Percentiles rank a stretch among this genome's conserved stretches.
phyloP scores from a whole-genome alignment of 2,113 vertebrate species.

The Fulmarus glacialis region DNA sequence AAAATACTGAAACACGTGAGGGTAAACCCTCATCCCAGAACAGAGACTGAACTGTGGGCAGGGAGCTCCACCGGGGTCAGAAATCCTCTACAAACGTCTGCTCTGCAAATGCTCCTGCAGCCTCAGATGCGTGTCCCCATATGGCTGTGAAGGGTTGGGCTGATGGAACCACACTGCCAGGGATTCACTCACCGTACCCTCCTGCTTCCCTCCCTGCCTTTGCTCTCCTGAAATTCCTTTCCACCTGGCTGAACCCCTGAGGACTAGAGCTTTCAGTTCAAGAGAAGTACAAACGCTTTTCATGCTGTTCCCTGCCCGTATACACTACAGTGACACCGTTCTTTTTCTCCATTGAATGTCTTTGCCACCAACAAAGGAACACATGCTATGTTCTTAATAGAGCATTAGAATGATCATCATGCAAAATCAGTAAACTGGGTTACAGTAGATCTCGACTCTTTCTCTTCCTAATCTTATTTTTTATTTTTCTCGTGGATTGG shows the following conservation, averaged over 20 bases:
- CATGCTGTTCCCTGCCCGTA: background rate
- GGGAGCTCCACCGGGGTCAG: background rate
- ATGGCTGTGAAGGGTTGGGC: background rate
- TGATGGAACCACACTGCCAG: background rate
- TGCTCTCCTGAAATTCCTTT: background rate
- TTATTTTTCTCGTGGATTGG: background rate
- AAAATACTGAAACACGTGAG: background rate
- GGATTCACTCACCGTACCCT: background rate
- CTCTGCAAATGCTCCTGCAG: conserved; percentile 23
- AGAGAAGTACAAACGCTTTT: background rate
- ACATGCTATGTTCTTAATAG: background rate
- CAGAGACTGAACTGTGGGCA: conserved; percentile 12
- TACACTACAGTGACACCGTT: background rate
- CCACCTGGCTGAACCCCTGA: background rate
- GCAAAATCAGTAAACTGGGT: background rate
- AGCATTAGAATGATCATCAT: background rate
- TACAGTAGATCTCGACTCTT: background rate
- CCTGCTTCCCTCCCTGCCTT: background rate
- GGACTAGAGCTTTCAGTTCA: background rate
- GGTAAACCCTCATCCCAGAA: background rate
- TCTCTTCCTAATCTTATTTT: background rate
- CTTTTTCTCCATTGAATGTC: background rate
- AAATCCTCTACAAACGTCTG: conserved; percentile 42
- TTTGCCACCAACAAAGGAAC: background rate
- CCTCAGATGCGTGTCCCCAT: background rate